phyloP scores from a whole-genome alignment of 2,113 vertebrate species.

The Amphiprion ocellaris region DNA sequence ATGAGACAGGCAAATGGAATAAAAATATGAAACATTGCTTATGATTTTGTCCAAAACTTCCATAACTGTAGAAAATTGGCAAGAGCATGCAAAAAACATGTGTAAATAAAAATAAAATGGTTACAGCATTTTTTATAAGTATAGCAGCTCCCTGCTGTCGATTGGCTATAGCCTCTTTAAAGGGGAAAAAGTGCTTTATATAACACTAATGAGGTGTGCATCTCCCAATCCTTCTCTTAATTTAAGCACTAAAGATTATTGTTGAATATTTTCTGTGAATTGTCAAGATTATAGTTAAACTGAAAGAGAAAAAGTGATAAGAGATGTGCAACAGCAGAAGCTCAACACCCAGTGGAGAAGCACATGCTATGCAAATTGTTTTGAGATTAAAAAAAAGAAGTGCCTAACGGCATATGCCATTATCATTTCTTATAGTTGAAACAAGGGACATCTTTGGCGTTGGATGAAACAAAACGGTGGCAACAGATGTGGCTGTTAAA shows the following conservation, averaged over 20 bases:
- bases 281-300: conserved; percentile 18
- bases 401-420: conserved; percentile 71
- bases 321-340: conserved; percentile 33
- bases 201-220: background rate
- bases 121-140: background rate
- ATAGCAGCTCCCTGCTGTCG: background rate
- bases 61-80: too few species aligned
- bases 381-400: conserved; percentile 32
- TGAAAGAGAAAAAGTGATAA: conserved; percentile 25
- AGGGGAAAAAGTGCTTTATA: background rate
- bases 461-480: conserved; percentile 71
- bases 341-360: conserved; percentile 46
- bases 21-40: too few species aligned
- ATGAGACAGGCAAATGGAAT: background rate
- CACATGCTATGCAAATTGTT: conserved; percentile 59
- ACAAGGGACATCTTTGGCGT: conserved; percentile 77
- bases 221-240: background rate
- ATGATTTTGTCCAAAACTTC: too few species aligned
- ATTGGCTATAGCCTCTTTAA: background rate
- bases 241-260: conserved; percentile 6
- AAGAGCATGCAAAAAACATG: background rate
- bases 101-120: background rate
- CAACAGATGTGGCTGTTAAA: conserved; percentile 82
- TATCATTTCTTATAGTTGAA: conserved; percentile 81
- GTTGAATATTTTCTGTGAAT: conserved; percentile 24